A percentile compares a stretch with the other conserved stretches of the same genome.
These are phyloP conservation scores for Drosophila ironensis DNA, from an alignment of 1,140 invertebrate genomes.

Conservation along the genomic window DNA sequence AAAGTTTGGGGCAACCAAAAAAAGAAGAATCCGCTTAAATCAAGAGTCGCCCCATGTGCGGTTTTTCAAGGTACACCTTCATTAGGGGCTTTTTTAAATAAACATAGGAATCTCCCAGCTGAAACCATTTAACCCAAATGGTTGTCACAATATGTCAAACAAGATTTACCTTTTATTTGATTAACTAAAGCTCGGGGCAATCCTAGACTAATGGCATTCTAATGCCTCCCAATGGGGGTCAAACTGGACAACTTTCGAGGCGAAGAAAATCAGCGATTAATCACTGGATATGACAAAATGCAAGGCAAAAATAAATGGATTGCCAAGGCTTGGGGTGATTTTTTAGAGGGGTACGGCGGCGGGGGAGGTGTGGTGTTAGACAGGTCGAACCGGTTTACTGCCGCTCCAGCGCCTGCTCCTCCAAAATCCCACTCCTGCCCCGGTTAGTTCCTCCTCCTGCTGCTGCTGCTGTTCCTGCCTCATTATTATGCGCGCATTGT, in stretches of 20 bases:
- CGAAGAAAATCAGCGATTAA: constrained; percentile 62
- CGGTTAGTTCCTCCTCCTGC: constrained; percentile 2
- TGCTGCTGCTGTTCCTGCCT: constrained; percentile 11
- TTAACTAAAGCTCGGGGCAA: constrained; percentile 3
- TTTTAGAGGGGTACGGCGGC: background rate
- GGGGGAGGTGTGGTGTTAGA: constrained; percentile 14
- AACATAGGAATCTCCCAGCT: too few species aligned
- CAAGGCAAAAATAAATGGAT: constrained; percentile 45
- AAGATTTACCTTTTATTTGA: constrained; percentile 18
- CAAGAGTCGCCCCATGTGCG: constrained; percentile 27
- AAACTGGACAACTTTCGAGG: constrained; percentile 4
- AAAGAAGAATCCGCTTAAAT: constrained; percentile 45
- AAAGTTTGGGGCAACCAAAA: constrained; percentile 30
- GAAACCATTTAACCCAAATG: too few species aligned
- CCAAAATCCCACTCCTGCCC: constrained; percentile 1
- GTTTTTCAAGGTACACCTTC: background rate
- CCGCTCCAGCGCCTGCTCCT: constrained; percentile 33
- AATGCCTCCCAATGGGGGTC: constrained; percentile 52
- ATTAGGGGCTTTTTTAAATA: background rate
- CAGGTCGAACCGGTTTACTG: constrained; percentile 60
- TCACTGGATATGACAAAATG: constrained; percentile 70
- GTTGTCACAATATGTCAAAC: too few species aligned
- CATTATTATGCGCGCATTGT: constrained; percentile 80
- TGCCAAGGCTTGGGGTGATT: background rate
- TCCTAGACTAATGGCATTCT: constrained; percentile 60